phyloP scores from a whole-genome alignment of 2,797 vertebrate genomes.

The Sparidentex hasta region DNA sequence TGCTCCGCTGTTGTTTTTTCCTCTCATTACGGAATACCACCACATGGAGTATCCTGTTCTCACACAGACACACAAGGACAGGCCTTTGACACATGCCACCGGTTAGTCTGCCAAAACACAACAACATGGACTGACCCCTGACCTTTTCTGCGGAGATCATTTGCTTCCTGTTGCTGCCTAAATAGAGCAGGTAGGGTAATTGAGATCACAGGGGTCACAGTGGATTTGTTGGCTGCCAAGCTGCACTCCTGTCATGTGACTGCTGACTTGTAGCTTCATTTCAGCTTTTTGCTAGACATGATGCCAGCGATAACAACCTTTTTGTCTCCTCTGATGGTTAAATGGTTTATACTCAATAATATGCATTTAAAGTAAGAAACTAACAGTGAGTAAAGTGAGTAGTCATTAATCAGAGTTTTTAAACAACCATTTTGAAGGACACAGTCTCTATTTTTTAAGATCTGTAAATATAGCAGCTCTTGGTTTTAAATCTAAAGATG shows the following conservation, averaged over 20 bases:
- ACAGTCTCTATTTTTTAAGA: neutral
- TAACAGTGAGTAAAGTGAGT: neutral
- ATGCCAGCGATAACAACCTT: neutral
- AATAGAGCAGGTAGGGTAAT: constrained; percentile 65
- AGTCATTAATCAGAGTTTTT: neutral
- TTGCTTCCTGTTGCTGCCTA: constrained; percentile 75
- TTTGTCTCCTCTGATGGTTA: constrained; percentile 7
- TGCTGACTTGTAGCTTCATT: constrained; percentile 28
- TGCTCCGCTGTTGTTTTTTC: constrained; percentile 67
- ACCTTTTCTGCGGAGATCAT: constrained; percentile 65
- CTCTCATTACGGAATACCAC: constrained; percentile 83
- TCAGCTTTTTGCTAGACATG: constrained; percentile 18
- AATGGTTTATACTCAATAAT: neutral
- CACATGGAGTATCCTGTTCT: constrained; percentile 64
- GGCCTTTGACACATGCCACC: constrained; percentile 57
- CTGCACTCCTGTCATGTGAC: constrained; percentile 50
- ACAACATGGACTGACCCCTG: constrained; percentile 74
- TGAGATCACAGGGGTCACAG: constrained; percentile 71
- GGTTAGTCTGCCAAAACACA: constrained; percentile 51
- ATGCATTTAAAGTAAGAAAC: neutral
- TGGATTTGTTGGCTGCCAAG: constrained; percentile 52
- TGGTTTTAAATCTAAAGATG: constrained; percentile 29
- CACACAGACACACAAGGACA: constrained; percentile 11
- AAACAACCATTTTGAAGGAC: neutral
- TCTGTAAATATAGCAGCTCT: neutral